Base-by-base conservation (phyloP, 2,113 vertebrate species). In the Petromus typicus region DNA sequence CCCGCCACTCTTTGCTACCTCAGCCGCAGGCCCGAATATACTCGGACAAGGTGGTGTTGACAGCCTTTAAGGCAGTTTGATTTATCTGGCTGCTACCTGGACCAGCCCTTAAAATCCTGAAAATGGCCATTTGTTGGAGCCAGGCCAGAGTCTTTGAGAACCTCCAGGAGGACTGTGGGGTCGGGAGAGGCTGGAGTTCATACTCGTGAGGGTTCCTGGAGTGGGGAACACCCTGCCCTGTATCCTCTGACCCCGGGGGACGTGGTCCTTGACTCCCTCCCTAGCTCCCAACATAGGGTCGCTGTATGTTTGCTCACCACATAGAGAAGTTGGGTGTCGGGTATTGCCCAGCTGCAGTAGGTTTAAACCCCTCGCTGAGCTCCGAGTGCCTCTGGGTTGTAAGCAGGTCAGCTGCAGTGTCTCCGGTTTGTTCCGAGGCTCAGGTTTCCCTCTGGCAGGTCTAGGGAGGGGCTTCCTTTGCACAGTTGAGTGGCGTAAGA, bases 351-450 rank as follows among this genome's bases (percentile, higher is more conserved):
- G 64, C 83, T 89, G 23, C 27, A 32, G 83, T 61, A 63, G 54
- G 64, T 93, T 90, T 78, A 78, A 85, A 83, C 82, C 86, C 40
- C 16, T 66, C 71, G 16, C 91, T 85, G 32, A 48, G 10, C 63
- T 63, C 3, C 17, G 7, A 66, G 89, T 75, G 20, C 79, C 69
- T 94, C 37, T 88, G 25, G 71, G 81, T 85, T 0, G 1, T 66
- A 85, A 96, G 81, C 85, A 82, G 93, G 86, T 96, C 94, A 92
- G 82, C 89, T 63, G 82, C 91, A 0, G 6, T 2, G 51, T 86
- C 85, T 97, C 93, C 11, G 0, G 82, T 97, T 93, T 67, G 86
- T 11, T 45, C 12, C 3, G 23, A 10, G 30, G 82, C 75, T 96
- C 75, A 17, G 57, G 61, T 96, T 94, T 97, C 93, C 56, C 64